Evolutionary conservation across 2,113 vertebrate genomes (phyloP).

Genomic region (Rhinopomastus cyanomelas): DNA sequence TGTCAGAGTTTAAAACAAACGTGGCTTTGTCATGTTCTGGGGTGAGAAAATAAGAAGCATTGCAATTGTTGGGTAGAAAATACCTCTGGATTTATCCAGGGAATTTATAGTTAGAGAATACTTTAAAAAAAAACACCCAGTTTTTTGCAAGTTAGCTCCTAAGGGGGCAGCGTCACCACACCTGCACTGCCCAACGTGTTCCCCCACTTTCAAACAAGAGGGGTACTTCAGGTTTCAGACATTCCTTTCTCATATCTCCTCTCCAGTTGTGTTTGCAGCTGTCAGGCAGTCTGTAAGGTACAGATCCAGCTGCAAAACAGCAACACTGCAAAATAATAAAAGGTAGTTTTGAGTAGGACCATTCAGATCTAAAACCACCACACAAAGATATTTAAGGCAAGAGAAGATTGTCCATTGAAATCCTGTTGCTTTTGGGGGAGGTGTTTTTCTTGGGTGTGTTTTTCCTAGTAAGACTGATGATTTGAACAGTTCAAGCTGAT

Average conservation of each 20-base stretch:
- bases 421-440: background rate
- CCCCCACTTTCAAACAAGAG: background rate
- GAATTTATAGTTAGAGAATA: background rate
- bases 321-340: background rate
- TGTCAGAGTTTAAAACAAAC: conserved; percentile 28
- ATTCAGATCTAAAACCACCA: background rate
- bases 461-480: background rate
- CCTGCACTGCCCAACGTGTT: accelerated
- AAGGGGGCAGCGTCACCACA: background rate
- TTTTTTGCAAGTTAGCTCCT: background rate
- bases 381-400: background rate
- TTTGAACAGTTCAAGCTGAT: too few relatives aligned
- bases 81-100: background rate
- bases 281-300: background rate
- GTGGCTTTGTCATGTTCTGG: background rate
- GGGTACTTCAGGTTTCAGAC: background rate
- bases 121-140: background rate
- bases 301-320: background rate
- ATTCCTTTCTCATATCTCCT: accelerated
- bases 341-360: background rate
- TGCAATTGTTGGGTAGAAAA: background rate
- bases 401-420: background rate
- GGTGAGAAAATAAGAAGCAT: background rate
- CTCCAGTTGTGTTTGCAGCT: background rate
- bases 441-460: background rate